Conservation (phyloP, 1,140 invertebrate species). For the Chrysopa pallens region DNA sequence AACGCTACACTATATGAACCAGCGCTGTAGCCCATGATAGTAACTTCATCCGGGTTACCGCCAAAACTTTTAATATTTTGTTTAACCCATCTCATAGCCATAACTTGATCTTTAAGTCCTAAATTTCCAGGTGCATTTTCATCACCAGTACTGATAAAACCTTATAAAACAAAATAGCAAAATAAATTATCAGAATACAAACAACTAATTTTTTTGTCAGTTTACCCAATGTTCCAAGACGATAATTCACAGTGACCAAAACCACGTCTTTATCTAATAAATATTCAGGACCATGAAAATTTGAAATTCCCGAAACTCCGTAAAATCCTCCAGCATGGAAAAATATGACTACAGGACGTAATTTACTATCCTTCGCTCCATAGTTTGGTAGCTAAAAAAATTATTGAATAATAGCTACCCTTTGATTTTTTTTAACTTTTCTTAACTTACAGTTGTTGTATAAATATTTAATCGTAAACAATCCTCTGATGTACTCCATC, state of each 20-base stretch:
- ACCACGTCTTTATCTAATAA: slow-evolving; percentile 30
- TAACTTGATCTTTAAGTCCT: slow-evolving; percentile 58
- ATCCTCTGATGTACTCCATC: slow-evolving; percentile 27
- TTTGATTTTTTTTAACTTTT: background rate
- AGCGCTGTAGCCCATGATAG: slow-evolving; percentile 37
- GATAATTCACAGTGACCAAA: slow-evolving; percentile 37
- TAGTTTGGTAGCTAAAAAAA: slow-evolving; percentile 12
- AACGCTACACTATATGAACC: slow-evolving; percentile 30
- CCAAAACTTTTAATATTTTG: slow-evolving; percentile 53
- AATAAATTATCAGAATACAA: slow-evolving; percentile 8
- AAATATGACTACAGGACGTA: slow-evolving; percentile 25
- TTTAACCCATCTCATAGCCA: slow-evolving; percentile 51
- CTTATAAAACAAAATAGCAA: slow-evolving; percentile 1
- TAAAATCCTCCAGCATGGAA: slow-evolving; percentile 28
- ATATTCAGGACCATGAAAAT: slow-evolving; percentile 23
- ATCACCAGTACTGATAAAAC: slow-evolving; percentile 37
- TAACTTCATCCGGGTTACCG: slow-evolving; percentile 51
- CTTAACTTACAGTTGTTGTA: slow-evolving; percentile 22
- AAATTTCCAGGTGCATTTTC: slow-evolving; percentile 45
- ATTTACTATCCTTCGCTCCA: slow-evolving; percentile 8
- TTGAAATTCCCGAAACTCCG: slow-evolving; percentile 12
- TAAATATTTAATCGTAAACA: slow-evolving; percentile 61
- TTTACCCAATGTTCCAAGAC: slow-evolving; percentile 28
- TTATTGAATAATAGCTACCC: background rate
- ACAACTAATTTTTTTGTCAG: background rate